A percentile compares a stretch with the other conserved stretches of the same genome.
These are phyloP conservation scores for Garrulus glandarius DNA, from an alignment of 2,797 vertebrate species.

Conservation along the genomic window DNA sequence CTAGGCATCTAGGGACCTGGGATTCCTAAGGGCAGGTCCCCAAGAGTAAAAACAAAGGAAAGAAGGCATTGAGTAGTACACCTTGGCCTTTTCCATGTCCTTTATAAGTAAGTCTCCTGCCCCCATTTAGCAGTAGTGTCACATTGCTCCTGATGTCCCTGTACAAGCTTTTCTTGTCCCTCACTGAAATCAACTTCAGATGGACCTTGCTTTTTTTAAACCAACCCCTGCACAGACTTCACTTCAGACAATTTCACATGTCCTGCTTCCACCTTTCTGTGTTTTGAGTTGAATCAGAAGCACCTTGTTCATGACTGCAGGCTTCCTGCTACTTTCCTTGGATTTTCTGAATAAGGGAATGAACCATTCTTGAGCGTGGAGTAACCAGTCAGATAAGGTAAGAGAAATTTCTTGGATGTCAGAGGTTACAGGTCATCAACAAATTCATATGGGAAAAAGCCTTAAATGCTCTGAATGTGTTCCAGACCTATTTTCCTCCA, in stretches of 20 bases:
- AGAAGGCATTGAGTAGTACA: rapidly evolving
- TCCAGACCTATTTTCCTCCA: not conserved
- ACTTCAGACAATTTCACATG: not conserved
- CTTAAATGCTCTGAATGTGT: not conserved
- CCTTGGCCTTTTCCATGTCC: not conserved
- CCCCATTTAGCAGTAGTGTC: not conserved
- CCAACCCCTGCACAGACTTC: not conserved
- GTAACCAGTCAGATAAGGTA: not conserved
- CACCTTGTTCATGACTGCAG: not conserved
- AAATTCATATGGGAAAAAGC: not conserved
- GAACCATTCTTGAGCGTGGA: not conserved
- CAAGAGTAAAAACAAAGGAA: not conserved
- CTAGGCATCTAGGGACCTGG: not conserved
- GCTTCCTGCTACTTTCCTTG: not conserved
- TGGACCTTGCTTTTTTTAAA: not conserved
- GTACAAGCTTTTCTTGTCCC: not conserved
- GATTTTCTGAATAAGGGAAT: not conserved
- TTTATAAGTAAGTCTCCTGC: not conserved
- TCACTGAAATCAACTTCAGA: not conserved
- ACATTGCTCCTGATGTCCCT: not conserved
- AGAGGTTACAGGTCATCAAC: not conserved
- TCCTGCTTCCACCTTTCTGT: not conserved
- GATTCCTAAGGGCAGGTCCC: not conserved
- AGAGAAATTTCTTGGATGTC: not conserved
- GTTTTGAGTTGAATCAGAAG: not conserved